Evolutionary conservation across 2,888 invertebrate genomes (phyloP), one percentile per base, ranked within the genome.

Genomic region (Agrotis puta): DNA sequence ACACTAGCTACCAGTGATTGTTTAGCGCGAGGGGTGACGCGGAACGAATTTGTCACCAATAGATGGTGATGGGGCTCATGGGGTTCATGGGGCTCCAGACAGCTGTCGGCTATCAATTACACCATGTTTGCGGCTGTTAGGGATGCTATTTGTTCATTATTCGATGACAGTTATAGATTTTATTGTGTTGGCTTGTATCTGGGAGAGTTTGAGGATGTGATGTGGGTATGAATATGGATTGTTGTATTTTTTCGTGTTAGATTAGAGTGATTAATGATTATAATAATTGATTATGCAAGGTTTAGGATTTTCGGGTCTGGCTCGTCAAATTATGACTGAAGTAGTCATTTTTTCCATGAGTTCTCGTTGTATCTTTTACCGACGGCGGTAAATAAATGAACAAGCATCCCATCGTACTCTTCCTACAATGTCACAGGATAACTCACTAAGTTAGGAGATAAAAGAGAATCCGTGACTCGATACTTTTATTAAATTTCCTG

Each of bases 41-140:
- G 92, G 86, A 91, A 92, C 93, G 88, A 94, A 95, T 94, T 91
- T 92, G 93, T 94, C 94, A 91, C 94, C 95, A 95, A 94, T 95
- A 88, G 91, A 89, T 79, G 85, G 86, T 87, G 87, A 86, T 88
- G 85, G 87, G 81, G 79, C 86, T 87, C 87, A 84, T 87, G 85
- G 87, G 81, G 78, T 85, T 87, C 87, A 83, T 87, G 85, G 87
- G 81, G 78, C 78, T 83, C 74, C 68, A 77, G 87, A 88, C 92
- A 93, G 94, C 94, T 95, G 95, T 91, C 90, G 89, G 89, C 90
- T 90, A 92, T 89, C 92, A 93, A 94, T 94, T 94, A 94, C 91
- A 91, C 87, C 85, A 84, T 93, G 93, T 94, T 94, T 94, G 94
- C 91, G 94, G 93, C 92, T 92, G 93, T 94, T 94, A 92, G 92